Percentiles rank a stretch among this genome's conserved stretches.
Conservation (phyloP, 2,888 invertebrate species). For the Dolichomitus sp. region DNA sequence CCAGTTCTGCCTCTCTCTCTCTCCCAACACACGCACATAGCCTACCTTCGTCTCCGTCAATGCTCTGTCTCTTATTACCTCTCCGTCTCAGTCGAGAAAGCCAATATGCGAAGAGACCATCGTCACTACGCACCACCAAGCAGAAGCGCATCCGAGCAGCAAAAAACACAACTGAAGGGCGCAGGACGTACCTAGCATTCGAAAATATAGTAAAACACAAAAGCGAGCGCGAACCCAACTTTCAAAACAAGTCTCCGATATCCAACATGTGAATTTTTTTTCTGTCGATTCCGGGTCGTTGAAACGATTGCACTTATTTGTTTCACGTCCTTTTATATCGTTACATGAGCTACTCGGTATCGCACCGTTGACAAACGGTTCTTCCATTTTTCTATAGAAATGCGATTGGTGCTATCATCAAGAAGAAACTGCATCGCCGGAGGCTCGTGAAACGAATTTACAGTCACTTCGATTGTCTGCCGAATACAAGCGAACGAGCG, state of each 20-base stretch:
- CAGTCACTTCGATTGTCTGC: not conserved
- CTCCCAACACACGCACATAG: not conserved
- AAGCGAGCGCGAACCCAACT: not conserved
- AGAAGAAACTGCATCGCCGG: not conserved
- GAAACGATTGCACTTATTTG: too few relatives aligned
- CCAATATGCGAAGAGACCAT: conserved; percentile 31
- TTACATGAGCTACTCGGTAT: too few relatives aligned
- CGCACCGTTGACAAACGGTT: not conserved
- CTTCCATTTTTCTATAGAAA: conserved; percentile 2
- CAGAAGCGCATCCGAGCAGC: conserved; percentile 35
- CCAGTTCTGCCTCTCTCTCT: not conserved
- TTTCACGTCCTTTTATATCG: too few relatives aligned
- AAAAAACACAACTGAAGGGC: conserved; percentile 4
- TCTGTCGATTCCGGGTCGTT: not conserved
- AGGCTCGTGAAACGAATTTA: conserved; percentile 13
- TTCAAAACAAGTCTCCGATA: not conserved
- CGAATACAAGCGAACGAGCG: not conserved
- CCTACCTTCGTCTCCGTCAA: not conserved
- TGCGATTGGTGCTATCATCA: not conserved
- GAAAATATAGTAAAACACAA: not conserved
- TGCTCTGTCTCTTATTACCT: not conserved
- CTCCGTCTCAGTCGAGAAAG: not conserved
- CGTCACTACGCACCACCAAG: conserved; percentile 7
- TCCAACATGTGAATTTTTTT: too few relatives aligned
- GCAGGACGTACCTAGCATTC: conserved; percentile 46